Evolutionary conservation across 2,113 vertebrate species (phyloP).

Genomic region (Tursiops truncatus): DNA sequence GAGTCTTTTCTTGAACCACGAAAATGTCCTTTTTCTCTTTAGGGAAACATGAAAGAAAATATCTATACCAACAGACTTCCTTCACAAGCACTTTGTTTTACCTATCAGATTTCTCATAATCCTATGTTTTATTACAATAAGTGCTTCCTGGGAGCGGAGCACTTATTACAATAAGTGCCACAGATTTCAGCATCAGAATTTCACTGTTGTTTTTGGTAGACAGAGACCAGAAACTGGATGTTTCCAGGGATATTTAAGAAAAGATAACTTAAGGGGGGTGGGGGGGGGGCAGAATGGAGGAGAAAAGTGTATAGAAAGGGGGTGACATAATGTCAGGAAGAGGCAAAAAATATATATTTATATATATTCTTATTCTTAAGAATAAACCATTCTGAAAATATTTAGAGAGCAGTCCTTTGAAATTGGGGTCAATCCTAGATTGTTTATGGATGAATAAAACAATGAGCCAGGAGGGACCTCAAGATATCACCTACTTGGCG

Average conservation of each 20-base stretch:
- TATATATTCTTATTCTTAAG: neutral
- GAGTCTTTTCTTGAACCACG: slow-evolving; percentile 26
- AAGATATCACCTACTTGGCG: neutral
- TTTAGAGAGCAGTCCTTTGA: slow-evolving; percentile 19
- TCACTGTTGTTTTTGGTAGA: neutral
- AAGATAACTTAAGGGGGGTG: neutral
- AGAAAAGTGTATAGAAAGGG: neutral
- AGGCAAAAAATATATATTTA: neutral
- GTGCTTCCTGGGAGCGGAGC: neutral
- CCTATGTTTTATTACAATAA: neutral
- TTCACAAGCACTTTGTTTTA: slow-evolving; percentile 29
- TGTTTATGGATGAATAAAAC: neutral
- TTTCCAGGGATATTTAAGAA: slow-evolving; percentile 20
- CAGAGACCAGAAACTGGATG: neutral
- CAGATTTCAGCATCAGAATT: neutral
- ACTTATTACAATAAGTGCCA: neutral
- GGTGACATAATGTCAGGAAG: neutral
- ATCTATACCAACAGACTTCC: neutral
- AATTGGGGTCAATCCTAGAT: neutral
- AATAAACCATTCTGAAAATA: slow-evolving; percentile 20
- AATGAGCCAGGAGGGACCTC: neutral
- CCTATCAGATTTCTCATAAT: slow-evolving; percentile 33
- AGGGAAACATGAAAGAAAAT: neutral
- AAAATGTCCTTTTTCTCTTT: slow-evolving; percentile 23
- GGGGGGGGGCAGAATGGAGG: neutral